These are phyloP conservation scores for Urocitellus parryii DNA, from an alignment of 2,113 vertebrate genomes.

Conservation along the genomic window DNA sequence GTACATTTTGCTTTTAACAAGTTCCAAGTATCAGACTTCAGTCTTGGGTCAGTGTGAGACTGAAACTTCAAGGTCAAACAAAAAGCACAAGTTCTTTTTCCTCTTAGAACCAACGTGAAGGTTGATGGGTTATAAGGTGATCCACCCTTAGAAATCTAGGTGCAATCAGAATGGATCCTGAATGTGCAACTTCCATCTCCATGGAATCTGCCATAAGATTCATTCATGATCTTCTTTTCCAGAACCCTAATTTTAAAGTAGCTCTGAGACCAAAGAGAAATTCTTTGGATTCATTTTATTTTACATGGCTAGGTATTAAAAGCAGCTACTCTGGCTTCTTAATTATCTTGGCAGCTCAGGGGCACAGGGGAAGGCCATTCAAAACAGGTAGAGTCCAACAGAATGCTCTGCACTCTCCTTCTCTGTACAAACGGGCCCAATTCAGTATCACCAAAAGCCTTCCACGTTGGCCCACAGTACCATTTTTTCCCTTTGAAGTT, in stretches of 20 bases:
- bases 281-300: not conserved
- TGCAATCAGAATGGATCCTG: not conserved
- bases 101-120: not conserved
- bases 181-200: not conserved
- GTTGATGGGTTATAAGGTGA: not conserved
- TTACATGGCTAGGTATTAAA: constrained; percentile 37
- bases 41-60: not conserved
- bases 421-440: constrained; percentile 36
- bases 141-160: not conserved
- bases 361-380: not conserved
- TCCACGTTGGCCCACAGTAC: constrained; percentile 52
- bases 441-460: constrained; percentile 72
- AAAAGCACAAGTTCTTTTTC: not conserved
- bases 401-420: constrained; percentile 50
- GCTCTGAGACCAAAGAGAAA: constrained; percentile 17
- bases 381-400: constrained; percentile 52
- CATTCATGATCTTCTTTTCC: not conserved
- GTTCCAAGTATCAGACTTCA: not conserved
- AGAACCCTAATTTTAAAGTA: not conserved
- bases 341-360: constrained; percentile 26
- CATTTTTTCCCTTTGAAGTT: constrained; percentile 75
- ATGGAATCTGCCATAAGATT: not conserved
- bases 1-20: not conserved
- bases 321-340: not conserved
- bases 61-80: constrained; percentile 51